phyloP scores from a whole-genome alignment of 1,140 invertebrate species.

The Caenorhabditis latens region DNA sequence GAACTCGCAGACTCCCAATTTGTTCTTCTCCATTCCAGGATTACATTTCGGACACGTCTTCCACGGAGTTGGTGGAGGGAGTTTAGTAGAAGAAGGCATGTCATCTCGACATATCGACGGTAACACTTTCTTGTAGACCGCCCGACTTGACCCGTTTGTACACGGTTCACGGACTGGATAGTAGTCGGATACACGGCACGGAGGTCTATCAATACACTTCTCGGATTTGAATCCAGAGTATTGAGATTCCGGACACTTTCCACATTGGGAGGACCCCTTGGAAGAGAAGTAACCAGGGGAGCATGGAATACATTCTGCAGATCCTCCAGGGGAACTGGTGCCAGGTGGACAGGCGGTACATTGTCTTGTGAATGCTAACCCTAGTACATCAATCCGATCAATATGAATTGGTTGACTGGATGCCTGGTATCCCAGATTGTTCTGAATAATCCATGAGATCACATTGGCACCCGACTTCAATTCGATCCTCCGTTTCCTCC shows the following conservation, averaged over 20 bases:
- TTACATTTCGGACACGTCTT: constrained; percentile 81
- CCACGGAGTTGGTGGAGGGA: constrained; percentile 78
- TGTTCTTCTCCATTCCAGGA: constrained; percentile 80
- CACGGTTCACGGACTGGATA: constrained; percentile 77
- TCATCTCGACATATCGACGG: constrained; percentile 81
- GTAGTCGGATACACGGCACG: constrained; percentile 81
- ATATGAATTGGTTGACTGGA: constrained; percentile 71
- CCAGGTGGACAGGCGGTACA: constrained; percentile 81
- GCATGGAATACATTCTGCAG: constrained; percentile 80
- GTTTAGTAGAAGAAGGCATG: constrained; percentile 75
- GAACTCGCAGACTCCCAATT: constrained; percentile 78
- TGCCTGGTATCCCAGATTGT: constrained; percentile 67
- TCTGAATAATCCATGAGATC: constrained; percentile 74
- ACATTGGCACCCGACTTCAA: constrained; percentile 72
- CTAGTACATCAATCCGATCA: constrained; percentile 78
- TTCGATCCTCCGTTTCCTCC: constrained; percentile 68
- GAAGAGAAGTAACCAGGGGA: constrained; percentile 79
- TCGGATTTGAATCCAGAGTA: constrained; percentile 79
- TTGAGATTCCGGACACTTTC: constrained; percentile 78
- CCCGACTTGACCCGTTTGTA: constrained; percentile 78
- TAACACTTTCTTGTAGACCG: constrained; percentile 80
- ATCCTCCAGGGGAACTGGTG: constrained; percentile 79
- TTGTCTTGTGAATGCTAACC: constrained; percentile 81
- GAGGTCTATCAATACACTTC: constrained; percentile 79
- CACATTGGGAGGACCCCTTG: constrained; percentile 79